Conservation (phyloP, 2,113 vertebrate genomes). For the Chaenogobius annularis region DNA sequence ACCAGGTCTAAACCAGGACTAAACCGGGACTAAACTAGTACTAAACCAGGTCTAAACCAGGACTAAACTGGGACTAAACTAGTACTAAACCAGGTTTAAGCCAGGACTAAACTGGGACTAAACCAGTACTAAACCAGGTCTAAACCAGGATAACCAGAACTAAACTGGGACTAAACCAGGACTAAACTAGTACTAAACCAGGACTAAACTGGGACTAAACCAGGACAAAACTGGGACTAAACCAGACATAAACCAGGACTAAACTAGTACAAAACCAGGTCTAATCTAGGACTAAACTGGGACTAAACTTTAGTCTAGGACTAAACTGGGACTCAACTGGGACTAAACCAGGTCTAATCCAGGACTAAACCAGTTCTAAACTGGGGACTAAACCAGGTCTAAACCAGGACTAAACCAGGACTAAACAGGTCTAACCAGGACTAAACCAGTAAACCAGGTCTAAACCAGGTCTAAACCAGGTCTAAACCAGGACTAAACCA, state of each 20-base stretch:
- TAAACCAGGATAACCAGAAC: neutral
- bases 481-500: neutral
- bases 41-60: neutral
- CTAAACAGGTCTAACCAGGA: neutral
- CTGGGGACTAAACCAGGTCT: neutral
- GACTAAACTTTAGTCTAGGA: neutral
- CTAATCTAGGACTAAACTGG: neutral
- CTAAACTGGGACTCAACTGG: neutral
- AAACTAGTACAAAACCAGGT: neutral
- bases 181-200: neutral
- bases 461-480: neutral
- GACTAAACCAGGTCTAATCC: neutral
- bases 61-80: neutral
- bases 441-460: neutral
- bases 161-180: neutral
- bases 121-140: no score
- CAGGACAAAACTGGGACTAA: neutral
- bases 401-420: neutral
- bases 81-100: neutral
- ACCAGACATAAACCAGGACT: neutral
- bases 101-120: no score
- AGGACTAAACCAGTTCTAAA: neutral
- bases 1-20: no score
- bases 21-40: no score
- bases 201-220: neutral